Conservation (phyloP, 2,888 invertebrate species). For the Metellina segmentata region DNA sequence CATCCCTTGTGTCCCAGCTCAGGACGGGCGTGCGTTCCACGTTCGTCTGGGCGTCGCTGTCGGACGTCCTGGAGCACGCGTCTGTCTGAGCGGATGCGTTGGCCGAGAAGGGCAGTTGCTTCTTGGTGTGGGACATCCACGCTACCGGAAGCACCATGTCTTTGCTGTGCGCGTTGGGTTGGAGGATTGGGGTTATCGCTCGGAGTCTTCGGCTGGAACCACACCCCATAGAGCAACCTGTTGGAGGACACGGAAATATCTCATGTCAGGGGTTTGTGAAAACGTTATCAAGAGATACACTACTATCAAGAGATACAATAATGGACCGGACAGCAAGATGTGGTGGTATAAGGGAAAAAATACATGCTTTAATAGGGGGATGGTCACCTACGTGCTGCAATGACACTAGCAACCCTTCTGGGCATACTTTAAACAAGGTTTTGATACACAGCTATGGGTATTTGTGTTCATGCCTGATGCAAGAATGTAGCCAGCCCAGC, state of each 20-base stretch:
- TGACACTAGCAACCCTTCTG: no score
- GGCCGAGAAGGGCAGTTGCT: slow-evolving; percentile 37
- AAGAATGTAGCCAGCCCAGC: no score
- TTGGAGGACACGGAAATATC: background rate
- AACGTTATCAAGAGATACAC: no score
- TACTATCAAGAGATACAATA: no score
- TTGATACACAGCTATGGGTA: no score
- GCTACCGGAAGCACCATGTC: slow-evolving; percentile 67
- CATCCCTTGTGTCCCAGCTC: slow-evolving; percentile 71
- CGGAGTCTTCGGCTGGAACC: slow-evolving; percentile 73
- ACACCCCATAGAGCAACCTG: slow-evolving; percentile 75
- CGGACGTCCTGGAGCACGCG: slow-evolving; percentile 29
- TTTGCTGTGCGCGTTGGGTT: slow-evolving; percentile 33
- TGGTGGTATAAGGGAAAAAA: no score
- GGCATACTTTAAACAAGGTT: no score
- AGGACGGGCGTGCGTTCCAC: slow-evolving; percentile 53
- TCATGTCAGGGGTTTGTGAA: no score
- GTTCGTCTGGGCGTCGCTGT: slow-evolving; percentile 57
- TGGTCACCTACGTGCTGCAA: no score
- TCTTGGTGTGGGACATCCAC: slow-evolving; percentile 52
- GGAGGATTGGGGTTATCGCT: slow-evolving; percentile 68
- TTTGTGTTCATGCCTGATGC: no score
- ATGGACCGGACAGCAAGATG: no score
- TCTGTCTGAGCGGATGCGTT: slow-evolving; percentile 67
- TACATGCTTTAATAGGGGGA: no score